phyloP scores from a whole-genome alignment of 2,888 invertebrate genomes.

The Cryptus viduatorius region DNA sequence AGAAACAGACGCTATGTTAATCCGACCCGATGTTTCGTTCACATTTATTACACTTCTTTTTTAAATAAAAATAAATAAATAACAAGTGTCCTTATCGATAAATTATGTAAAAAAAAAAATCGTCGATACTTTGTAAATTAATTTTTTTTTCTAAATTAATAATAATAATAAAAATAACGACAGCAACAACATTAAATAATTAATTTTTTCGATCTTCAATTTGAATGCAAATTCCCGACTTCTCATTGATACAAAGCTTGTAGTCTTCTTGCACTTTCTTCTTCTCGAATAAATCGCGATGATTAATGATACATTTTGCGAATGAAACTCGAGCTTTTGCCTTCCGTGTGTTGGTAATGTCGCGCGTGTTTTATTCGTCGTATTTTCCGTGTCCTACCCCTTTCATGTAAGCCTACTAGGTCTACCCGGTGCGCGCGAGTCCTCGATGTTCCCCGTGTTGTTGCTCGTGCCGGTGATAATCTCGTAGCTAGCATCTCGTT shows the following conservation, averaged over 20 bases:
- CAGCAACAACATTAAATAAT: no score
- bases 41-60: not conserved
- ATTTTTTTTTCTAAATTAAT: no score
- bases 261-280: not conserved
- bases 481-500: conserved; percentile 62
- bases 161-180: no score
- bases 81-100: no score
- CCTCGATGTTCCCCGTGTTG: conserved; percentile 32
- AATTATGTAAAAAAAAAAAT: no score
- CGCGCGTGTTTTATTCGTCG: conserved; percentile 1
- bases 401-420: conserved; percentile 18
- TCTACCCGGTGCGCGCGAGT: conserved; percentile 15
- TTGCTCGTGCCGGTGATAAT: conserved; percentile 55
- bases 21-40: conserved; percentile 20
- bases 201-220: not conserved
- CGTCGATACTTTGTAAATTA: no score
- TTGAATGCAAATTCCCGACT: not conserved
- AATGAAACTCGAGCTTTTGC: conserved; percentile 22
- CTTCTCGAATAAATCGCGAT: not conserved
- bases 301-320: conserved; percentile 22
- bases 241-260: not conserved
- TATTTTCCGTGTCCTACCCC: conserved; percentile 22
- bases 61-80: not conserved
- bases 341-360: not conserved
- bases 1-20: conserved; percentile 50